Base-by-base conservation (phyloP, 1,140 invertebrate species). In the Drosophila insularis region DNA sequence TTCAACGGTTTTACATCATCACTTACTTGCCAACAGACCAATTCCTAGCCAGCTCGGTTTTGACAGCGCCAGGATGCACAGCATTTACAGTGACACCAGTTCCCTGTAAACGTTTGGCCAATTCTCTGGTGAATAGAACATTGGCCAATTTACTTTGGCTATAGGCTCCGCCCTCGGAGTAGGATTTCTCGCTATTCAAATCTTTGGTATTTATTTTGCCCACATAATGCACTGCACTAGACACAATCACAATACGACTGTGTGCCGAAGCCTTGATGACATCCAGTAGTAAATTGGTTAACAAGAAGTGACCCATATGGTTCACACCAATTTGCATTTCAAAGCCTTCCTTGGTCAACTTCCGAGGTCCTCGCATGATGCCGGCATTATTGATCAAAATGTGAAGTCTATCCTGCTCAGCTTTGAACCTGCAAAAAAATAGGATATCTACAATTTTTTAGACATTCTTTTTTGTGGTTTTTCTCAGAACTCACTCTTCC, bases 331-430 rank as follows among this genome's bases (percentile, higher is more conserved):
- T 92, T 75, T 97, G 96, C 80, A 95, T 94, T 93, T 98, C 97
- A 81, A 98, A 96, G 27, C 97, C 97, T 89, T 98, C 97, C 74
- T 94, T 93, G 0, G 97, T 98, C 61, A 94, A 86, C 37, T 84
- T 79, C 11, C 93, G 93, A 2, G 95, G 95, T 63, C 95, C 95
- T 79, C 95, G 93, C 96, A 97, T 96, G 6, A 97, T 94, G 2
- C 95, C 97, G 14, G 97, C 97, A 93, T 98, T 99, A 91, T 98
- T 98, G 63, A 99, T 95, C 31, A 98, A 92, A 39, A 98, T 93
- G 93, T 98, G 93, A 10, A 98, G 87, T 37, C 93, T 84, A 0
- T 93, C 89, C 89, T 96, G 93, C 90, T 96, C 95, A 90, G 91
- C 68, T 90, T 94, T 94, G 80, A 94, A 94, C 73, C 92, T 80